phyloP scores from a whole-genome alignment of 2,888 invertebrate species.

The Nebria brevicollis region DNA sequence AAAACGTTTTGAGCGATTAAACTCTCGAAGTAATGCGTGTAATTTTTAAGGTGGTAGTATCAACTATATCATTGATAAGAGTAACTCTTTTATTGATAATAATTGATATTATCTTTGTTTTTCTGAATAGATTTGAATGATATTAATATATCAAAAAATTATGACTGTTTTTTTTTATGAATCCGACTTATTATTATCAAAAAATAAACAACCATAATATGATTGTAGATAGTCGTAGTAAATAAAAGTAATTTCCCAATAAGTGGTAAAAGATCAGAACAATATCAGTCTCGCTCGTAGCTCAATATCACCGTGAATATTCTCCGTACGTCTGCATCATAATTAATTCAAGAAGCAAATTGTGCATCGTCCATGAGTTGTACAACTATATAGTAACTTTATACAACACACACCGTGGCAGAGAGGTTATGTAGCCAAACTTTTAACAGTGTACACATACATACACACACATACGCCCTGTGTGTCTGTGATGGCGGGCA shows the following conservation, averaged over 20 bases:
- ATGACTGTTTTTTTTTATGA: too few species aligned
- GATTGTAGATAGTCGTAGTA: too few species aligned
- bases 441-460: not conserved
- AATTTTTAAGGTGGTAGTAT: too few species aligned
- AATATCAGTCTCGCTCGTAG: not conserved
- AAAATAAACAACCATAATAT: too few species aligned
- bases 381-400: conserved; percentile 1
- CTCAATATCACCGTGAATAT: not conserved
- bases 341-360: not conserved
- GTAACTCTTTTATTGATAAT: too few species aligned
- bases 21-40: too few species aligned
- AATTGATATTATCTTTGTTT: too few species aligned
- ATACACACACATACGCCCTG: not conserved
- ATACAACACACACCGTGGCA: not conserved
- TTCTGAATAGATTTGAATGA: too few species aligned
- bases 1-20: too few species aligned
- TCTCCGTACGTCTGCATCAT: not conserved
- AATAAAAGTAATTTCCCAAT: not conserved
- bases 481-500: not conserved
- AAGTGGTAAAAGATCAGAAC: not conserved
- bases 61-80: too few species aligned
- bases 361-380: not conserved
- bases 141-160: too few species aligned
- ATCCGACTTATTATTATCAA: too few species aligned
- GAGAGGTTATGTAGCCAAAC: not conserved